These are phyloP conservation scores for Fringilla coelebs DNA, from an alignment of 2,797 vertebrate genomes.

Conservation along the genomic window DNA sequence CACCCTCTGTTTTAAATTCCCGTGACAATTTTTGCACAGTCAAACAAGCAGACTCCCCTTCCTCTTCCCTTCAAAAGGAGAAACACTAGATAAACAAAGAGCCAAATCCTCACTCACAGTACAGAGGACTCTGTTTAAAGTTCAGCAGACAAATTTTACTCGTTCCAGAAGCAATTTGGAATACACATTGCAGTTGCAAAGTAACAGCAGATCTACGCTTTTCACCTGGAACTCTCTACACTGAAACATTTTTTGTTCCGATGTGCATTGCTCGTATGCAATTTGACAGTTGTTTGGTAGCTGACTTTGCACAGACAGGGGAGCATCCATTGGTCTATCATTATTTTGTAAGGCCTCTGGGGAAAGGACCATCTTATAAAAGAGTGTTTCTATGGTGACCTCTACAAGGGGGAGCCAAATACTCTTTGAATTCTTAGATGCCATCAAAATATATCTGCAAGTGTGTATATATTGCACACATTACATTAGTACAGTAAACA, in stretches of 20 bases:
- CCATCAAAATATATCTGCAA: not conserved
- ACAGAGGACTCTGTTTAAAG: not conserved
- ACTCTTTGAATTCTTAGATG: not conserved
- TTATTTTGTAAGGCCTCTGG: not conserved
- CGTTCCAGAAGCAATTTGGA: not conserved
- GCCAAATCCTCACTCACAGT: not conserved
- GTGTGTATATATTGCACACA: not conserved
- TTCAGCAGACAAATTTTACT: not conserved
- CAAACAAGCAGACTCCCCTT: not conserved
- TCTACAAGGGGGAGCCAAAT: not conserved
- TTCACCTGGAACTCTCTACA: not conserved
- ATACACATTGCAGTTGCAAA: not conserved
- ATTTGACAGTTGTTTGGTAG: not conserved
- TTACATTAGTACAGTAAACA: not conserved
- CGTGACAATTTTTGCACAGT: not conserved
- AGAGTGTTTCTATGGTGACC: not conserved
- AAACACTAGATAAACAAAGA: not conserved
- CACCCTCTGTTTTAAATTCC: not conserved
- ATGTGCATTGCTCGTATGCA: not conserved
- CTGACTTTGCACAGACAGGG: not conserved
- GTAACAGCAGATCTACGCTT: not conserved
- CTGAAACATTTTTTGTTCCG: not conserved
- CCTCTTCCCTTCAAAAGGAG: not conserved
- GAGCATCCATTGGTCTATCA: not conserved
- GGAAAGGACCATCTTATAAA: not conserved